These are phyloP conservation scores for Nibea albiflora DNA, from an alignment of 2,113 vertebrate species.

Conservation along the genomic window DNA sequence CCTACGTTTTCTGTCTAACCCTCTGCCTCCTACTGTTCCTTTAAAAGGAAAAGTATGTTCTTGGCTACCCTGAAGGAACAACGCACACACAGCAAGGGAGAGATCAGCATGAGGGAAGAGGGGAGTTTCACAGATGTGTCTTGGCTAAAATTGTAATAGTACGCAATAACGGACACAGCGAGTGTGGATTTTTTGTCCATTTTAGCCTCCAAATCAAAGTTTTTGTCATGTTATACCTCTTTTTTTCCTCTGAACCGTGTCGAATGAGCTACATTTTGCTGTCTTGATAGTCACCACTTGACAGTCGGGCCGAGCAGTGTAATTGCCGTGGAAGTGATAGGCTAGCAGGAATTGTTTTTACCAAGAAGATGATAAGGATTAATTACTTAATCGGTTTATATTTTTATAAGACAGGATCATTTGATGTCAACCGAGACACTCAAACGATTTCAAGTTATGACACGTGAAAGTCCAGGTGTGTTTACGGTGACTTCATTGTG, in stretches of 20 bases:
- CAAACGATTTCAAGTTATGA: background rate
- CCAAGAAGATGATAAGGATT: background rate
- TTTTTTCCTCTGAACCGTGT: background rate
- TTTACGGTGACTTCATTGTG: background rate
- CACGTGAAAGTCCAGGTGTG: background rate
- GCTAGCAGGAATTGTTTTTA: background rate
- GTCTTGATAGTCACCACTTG: background rate
- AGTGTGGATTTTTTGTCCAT: background rate
- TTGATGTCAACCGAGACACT: background rate
- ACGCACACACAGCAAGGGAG: conserved; percentile 32
- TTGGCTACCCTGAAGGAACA: conserved; percentile 46
- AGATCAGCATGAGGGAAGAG: conserved; percentile 38
- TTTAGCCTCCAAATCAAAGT: background rate
- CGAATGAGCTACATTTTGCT: background rate
- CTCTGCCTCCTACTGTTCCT: conserved; percentile 49
- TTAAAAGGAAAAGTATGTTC: conserved; percentile 82
- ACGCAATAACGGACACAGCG: background rate
- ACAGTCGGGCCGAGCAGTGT: background rate
- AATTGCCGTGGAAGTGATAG: background rate
- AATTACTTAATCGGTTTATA: background rate
- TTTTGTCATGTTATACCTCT: background rate
- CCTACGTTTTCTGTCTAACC: conserved; percentile 5
- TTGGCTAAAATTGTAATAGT: conserved; percentile 22
- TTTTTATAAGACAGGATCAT: background rate
- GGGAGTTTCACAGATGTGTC: conserved; percentile 67